These are phyloP conservation scores for Nephrotoma appendiculata DNA, from an alignment of 2,888 invertebrate genomes.

Conservation along the genomic window DNA sequence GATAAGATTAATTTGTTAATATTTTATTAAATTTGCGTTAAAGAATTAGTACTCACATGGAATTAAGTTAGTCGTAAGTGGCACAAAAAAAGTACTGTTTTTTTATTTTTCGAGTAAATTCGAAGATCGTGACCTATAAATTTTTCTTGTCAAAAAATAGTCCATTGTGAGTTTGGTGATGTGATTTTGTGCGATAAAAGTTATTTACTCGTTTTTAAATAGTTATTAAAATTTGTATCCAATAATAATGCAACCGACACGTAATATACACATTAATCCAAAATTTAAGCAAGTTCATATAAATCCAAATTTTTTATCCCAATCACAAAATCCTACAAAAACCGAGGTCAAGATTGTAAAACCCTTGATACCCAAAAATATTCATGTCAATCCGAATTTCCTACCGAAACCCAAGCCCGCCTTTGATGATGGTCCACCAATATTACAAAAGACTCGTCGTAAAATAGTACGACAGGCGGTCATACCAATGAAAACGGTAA, in stretches of 20 bases:
- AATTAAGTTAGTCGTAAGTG: not conserved
- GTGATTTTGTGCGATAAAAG: not conserved
- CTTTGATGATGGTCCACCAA: not conserved
- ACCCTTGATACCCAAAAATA: conserved; percentile 19
- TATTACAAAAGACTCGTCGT: not conserved
- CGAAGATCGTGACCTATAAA: not conserved
- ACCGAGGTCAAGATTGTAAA: conserved; percentile 12
- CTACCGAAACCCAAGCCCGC: conserved; percentile 13
- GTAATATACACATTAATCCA: conserved; percentile 25
- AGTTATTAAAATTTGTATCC: not conserved
- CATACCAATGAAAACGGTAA: not conserved
- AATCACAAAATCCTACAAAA: not conserved
- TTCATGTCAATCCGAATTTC: conserved; percentile 39
- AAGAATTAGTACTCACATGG: not conserved
- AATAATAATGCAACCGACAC: not conserved
- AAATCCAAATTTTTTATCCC: conserved; percentile 26
- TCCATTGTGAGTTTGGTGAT: not conserved
- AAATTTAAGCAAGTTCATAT: conserved; percentile 29
- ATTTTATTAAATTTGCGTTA: not conserved
- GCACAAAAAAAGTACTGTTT: not conserved
- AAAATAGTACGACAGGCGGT: not conserved
- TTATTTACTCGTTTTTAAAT: not conserved
- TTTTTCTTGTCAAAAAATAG: not conserved
- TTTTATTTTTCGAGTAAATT: not conserved
- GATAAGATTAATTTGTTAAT: not conserved